Evolutionary conservation across 1,140 invertebrate genomes (phyloP).

Genomic region (Cherax destructor): DNA sequence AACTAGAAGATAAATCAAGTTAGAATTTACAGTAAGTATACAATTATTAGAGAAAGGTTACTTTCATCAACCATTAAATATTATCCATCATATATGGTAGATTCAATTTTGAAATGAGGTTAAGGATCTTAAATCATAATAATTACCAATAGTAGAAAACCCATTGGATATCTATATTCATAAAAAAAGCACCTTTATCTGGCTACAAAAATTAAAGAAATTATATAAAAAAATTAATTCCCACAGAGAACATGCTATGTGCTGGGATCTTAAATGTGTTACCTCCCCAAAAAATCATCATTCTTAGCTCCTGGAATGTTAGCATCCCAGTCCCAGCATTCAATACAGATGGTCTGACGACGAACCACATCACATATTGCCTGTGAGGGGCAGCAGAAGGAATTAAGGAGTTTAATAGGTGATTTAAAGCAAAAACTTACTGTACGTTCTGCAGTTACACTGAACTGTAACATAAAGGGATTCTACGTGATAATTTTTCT

Average conservation of each 20-base stretch:
- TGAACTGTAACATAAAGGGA: not conserved
- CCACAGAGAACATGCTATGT: constrained; percentile 36
- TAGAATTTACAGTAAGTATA: too few relatives aligned
- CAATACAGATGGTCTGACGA: constrained; percentile 77
- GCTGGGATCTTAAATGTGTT: constrained; percentile 21
- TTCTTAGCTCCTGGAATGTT: constrained; percentile 85
- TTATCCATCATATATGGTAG: too few relatives aligned
- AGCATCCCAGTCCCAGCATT: constrained; percentile 90
- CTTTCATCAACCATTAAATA: too few relatives aligned
- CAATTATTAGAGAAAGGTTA: too few relatives aligned
- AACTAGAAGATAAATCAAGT: too few relatives aligned
- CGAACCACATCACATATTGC: constrained; percentile 68
- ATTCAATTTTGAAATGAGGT: too few relatives aligned
- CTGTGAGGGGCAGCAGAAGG: constrained; percentile 48
- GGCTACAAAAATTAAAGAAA: constrained; percentile 9
- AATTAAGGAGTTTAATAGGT: not conserved
- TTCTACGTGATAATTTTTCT: not conserved
- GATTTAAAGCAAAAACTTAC: not conserved
- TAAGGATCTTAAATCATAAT: too few relatives aligned
- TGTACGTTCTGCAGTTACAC: not conserved
- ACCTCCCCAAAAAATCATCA: constrained; percentile 92
- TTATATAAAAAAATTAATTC: not conserved
- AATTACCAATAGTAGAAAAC: not conserved
- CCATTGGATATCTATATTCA: not conserved
- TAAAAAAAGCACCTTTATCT: not conserved